Conservation (phyloP, 2,113 vertebrate genomes). For the Solenodon paradoxus region DNA sequence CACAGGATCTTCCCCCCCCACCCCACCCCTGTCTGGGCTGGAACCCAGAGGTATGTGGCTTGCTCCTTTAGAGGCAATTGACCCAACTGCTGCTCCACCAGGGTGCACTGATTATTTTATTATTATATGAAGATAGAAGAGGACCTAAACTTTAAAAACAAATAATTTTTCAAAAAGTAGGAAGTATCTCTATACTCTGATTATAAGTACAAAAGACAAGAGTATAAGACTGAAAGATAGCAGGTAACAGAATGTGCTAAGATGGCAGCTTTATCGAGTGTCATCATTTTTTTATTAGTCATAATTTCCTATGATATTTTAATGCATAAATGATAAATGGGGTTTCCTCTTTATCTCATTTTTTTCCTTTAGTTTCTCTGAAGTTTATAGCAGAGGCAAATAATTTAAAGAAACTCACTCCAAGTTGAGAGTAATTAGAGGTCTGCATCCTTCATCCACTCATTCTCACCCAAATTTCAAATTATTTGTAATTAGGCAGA, state of each 20-base stretch:
- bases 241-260: background rate
- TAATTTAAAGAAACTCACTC: background rate
- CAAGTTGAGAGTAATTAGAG: background rate
- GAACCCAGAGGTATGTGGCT: too few relatives aligned
- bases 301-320: background rate
- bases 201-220: background rate
- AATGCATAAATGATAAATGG: background rate
- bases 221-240: background rate
- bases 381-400: background rate
- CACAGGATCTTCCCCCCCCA: too few relatives aligned
- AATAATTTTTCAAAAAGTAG: background rate
- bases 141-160: background rate
- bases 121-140: background rate
- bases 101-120: too few relatives aligned
- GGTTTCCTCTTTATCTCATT: background rate
- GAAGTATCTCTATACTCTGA: background rate
- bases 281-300: background rate
- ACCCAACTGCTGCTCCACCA: too few relatives aligned
- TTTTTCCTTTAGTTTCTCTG: background rate
- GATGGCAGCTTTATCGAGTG: background rate
- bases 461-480: background rate
- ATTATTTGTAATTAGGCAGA: constrained; percentile 1
- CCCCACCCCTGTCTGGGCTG: too few relatives aligned
- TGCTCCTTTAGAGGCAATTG: too few relatives aligned
- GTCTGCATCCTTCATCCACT: background rate